Evolutionary conservation across 2,797 vertebrate species (phyloP), one percentile per base, ranked within the genome.

Genomic region (Centropyge bicolor): DNA sequence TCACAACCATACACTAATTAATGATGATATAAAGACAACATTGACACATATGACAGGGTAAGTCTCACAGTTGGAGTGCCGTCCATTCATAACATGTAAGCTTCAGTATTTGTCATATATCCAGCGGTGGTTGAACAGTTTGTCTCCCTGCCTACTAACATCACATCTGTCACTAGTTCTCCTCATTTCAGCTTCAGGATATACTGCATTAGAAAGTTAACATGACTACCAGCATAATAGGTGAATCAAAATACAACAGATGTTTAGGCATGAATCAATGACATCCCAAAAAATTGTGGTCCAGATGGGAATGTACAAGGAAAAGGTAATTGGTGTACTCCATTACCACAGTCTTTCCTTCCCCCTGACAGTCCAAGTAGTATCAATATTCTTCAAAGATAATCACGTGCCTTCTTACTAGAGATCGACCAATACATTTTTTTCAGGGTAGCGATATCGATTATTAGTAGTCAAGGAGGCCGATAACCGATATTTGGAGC

Each of bases 331-430:
- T 22, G 24, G 57, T 55, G 20, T 31, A 41, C 1, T 1, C 6
- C 19, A 49, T 80, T 59, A 74, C 46, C 45, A 10, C 8, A 61
- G 17, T 35, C 24, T 4, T 22, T 16, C 54, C 17, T 10, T 36
- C 24, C 40, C 20, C 36, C 46, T 27, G 43, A 31, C 5, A 14
- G 43, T 81, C 70, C 59, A 62, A 59, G 54, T 36, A 49, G 20
- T 76, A 52, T 70, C 19, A 22, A 77, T 86, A 61, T 64, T 76
- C 43, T 62, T 31, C 38, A 16, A 49, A 60, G 41, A 67, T 52
- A 63, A 73, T 76, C 78, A 83, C 22, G 14, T 60, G 74, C 22
- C 74, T 64, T 73, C 51, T 86, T 82, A 83, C 80, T n/a, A n/a
- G n/a, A n/a, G n/a, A n/a, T n/a, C n/a, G n/a, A n/a, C n/a, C n/a